Evolutionary conservation across 37 sponge, comb jelly and placozoan genomes (phyloP).

Genomic region (Agelas oroides): DNA sequence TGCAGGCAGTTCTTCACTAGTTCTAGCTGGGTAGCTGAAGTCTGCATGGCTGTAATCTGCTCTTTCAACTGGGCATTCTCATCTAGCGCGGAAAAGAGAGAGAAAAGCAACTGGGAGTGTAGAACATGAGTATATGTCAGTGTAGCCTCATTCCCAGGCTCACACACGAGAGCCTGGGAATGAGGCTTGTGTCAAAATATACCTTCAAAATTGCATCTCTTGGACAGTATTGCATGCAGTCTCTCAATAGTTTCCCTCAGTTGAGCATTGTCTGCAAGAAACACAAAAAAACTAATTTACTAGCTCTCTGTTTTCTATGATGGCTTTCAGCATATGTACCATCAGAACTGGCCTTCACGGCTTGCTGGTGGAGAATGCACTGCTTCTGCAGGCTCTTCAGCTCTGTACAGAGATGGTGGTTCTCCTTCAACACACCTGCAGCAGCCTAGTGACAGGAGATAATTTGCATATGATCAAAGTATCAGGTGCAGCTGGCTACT

Average conservation of each 20-base stretch:
- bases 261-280: constrained; percentile 15
- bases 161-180: too few species aligned
- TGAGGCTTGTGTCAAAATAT: background rate
- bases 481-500: too few species aligned
- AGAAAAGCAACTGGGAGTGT: background rate
- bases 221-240: constrained; percentile 31
- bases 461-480: background rate
- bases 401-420: constrained; percentile 25
- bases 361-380: constrained; percentile 11
- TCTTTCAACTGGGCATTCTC: constrained; percentile 66
- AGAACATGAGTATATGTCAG: background rate
- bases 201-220: constrained; percentile 63
- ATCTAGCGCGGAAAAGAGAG: constrained; percentile 4
- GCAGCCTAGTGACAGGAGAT: background rate
- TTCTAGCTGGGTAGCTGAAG: constrained; percentile 41
- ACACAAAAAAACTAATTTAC: background rate
- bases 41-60: constrained; percentile 31
- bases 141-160: background rate
- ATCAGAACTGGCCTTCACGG: background rate
- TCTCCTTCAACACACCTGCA: constrained; percentile 31
- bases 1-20: background rate
- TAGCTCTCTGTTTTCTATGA: too few species aligned
- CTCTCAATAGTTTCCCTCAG: constrained; percentile 32
- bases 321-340: background rate
- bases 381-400: constrained; percentile 39